Base-by-base conservation (phyloP, 2,888 invertebrate species). In the Gasteruption jaculator region DNA sequence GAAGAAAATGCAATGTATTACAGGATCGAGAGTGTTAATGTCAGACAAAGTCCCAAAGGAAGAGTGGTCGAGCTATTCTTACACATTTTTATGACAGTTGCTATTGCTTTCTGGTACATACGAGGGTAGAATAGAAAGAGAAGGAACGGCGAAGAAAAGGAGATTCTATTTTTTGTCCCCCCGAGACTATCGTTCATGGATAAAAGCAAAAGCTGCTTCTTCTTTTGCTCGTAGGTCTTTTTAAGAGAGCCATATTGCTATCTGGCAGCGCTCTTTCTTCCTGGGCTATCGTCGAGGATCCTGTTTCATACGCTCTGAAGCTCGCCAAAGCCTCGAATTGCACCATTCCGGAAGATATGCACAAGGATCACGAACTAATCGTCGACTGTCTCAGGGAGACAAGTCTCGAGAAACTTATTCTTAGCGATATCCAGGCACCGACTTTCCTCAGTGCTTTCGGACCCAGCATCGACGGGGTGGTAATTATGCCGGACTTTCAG, bases 401-500 rank as follows among this genome's bases (percentile, higher is more conserved):
- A 5, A 76, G 82, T 10, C 76, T 91, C 49, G 83, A 85, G 48
- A 84, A 86, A 51, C 72, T 91, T 22, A 77, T 88, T 68, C 77
- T 79, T 24, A 80, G 84, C 26, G 87, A 87, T 71, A 84, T 87
- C 62, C 79, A 81, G 52, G 82, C 89, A 7, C 90, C 90, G 3
- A 86, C 86, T 42, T 90, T 87, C 70, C 73, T 91, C 39, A 88
- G 86, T 50, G 84, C 89, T 1, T 95, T 94, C 63, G 95, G 94
- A 5, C 94, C 94, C 10, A 91, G 91, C 54, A 87, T 93, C 38
- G 94, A 94, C 65, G 93, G 91, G 38, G 92, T 94, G 50, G 92
- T 95, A 47, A 91, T 95, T 61, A 86, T 88, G 71, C 83, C 86
- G 10, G 89, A 90, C 69, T 87, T 88, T 60, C 85, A 87, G 38